Evolutionary conservation across 64 coral and sea anemone genomes (phyloP).

Genomic region (Orbicella faveolata): DNA sequence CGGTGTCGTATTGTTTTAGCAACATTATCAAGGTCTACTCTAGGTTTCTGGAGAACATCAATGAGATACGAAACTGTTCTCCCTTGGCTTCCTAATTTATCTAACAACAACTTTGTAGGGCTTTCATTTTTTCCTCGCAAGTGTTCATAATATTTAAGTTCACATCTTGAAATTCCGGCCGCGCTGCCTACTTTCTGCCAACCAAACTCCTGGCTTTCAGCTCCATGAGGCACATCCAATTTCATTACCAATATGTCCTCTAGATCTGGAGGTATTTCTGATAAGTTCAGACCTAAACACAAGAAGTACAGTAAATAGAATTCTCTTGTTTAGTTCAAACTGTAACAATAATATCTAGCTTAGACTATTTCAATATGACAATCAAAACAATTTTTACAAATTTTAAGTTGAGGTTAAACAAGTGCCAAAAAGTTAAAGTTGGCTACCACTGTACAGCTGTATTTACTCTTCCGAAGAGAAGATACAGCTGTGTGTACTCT

Average conservation of each 20-base stretch:
- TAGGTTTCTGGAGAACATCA: neutral
- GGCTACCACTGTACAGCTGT: too few relatives aligned
- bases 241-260: neutral
- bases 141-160: neutral
- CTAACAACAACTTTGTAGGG: neutral
- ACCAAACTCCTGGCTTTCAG: neutral
- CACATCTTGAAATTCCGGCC: neutral
- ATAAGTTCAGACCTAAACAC: constrained; percentile 3
- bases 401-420: too few relatives aligned
- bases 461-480: too few relatives aligned
- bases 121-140: neutral
- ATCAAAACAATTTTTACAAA: too few relatives aligned
- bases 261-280: constrained; percentile 19
- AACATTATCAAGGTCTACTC: constrained; percentile 1
- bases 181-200: constrained; percentile 15
- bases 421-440: too few relatives aligned
- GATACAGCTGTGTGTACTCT: too few relatives aligned
- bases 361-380: too few relatives aligned
- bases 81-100: constrained; percentile 14
- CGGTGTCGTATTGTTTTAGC: constrained; percentile 10
- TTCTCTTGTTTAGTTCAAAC: neutral
- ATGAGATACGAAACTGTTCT: constrained; percentile 8
- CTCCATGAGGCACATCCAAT: neutral
- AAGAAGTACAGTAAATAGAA: neutral
- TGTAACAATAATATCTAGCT: too few relatives aligned